Evolutionary conservation across 2,113 vertebrate genomes (phyloP), one percentile per base, ranked within the genome.

Genomic region (Corvus moneduloides): DNA sequence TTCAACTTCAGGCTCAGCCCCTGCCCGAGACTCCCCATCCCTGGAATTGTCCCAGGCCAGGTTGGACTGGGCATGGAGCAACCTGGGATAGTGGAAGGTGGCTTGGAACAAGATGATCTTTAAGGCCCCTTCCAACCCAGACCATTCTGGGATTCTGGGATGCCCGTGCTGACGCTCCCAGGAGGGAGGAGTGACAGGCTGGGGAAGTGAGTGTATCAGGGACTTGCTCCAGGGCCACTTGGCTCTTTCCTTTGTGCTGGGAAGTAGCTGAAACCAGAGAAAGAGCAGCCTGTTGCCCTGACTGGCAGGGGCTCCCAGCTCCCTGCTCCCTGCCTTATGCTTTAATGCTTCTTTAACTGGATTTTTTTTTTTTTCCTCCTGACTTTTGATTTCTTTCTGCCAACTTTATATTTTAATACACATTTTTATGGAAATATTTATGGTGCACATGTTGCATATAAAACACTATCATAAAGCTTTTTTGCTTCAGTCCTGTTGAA

Each of bases 391-490:
- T 97, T 96, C 87, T 92, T 86, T 97, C 96, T 97, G 96, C 97
- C 97, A 96, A 91, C 93, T 97, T 95, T 96, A 94, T 93, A 97
- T 97, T 97, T 98, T 97, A 97, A 97, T 93, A 90, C 92, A 27
- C 56, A 93, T 96, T 97, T 98, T 98, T 97, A 98, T 97, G 96
- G 97, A 97, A 98, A 97, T 98, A 98, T 98, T 98, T 97, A 98
- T 87, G 92, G 97, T 4, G 79, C 98, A 97, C 97, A 96, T 97
- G 97, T 93, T 96, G 93, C 94, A 11, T 71, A 93, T 98, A 98
- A 98, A 98, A 97, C 97, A 77, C 83, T 76, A 71, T 87, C 86
- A 95, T 98, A 97, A 98, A 98, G 97, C 87, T 62, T 56, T 88
- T 97, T 86, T 95, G 90, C 96, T 94, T 89, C 96, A 49, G 56